Conservation (phyloP, 1,140 invertebrate species). For the Hyphantria cunea region DNA sequence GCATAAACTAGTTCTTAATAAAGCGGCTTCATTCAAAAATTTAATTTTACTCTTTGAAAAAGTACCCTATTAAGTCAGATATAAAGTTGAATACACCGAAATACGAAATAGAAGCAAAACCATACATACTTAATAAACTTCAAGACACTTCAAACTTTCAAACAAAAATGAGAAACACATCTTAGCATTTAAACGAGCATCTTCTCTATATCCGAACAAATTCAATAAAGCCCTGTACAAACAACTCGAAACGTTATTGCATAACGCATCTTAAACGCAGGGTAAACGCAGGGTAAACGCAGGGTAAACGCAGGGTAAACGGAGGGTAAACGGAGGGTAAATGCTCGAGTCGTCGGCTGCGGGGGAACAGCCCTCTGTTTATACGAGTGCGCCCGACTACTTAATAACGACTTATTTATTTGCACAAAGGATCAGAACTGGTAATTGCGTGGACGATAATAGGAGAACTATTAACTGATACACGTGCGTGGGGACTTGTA, state of each 20-base stretch:
- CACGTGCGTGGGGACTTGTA: conserved; percentile 33
- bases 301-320: conserved; percentile 11
- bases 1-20: too few relatives aligned
- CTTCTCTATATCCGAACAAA: conserved; percentile 43
- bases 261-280: conserved; percentile 25
- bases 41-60: too few relatives aligned
- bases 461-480: conserved; percentile 51
- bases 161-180: too few relatives aligned
- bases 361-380: conserved; percentile 40
- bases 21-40: too few relatives aligned
- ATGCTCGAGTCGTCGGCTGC: not conserved
- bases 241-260: conserved; percentile 31
- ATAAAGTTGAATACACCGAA: too few relatives aligned
- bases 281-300: conserved; percentile 8
- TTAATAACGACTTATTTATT: conserved; percentile 57
- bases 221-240: conserved; percentile 46
- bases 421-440: conserved; percentile 40
- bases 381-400: conserved; percentile 36
- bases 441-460: conserved; percentile 51
- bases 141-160: too few relatives aligned
- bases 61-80: too few relatives aligned
- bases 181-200: too few relatives aligned
- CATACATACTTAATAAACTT: too few relatives aligned
- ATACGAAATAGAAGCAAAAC: too few relatives aligned
- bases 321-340: conserved; percentile 17